Percentiles rank a stretch among this genome's conserved stretches.
Evolutionary conservation across 1,140 invertebrate genomes (phyloP).

Genomic region (Octopus bimaculoides): DNA sequence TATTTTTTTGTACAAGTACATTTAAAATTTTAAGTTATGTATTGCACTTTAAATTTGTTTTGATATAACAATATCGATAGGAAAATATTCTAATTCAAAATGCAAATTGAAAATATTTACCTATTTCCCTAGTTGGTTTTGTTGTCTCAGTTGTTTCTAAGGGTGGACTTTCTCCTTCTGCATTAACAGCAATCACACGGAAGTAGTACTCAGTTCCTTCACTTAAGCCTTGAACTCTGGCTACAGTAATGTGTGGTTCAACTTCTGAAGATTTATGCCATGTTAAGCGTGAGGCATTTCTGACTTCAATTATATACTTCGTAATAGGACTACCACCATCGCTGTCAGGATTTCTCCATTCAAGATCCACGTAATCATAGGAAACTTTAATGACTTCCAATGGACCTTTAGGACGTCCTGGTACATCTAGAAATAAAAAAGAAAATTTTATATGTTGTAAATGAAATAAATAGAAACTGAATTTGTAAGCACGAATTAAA

Average conservation of each 20-base stretch:
- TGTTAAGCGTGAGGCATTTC: slow-evolving; percentile 72
- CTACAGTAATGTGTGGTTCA: slow-evolving; percentile 58
- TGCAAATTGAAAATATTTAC: slow-evolving; percentile 65
- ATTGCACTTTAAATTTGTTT: neutral
- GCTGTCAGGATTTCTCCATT: slow-evolving; percentile 93
- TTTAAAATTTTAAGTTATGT: slow-evolving; percentile 19
- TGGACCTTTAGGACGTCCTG: slow-evolving; percentile 37
- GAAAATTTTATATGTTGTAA: too few species aligned
- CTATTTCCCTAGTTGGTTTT: slow-evolving; percentile 66
- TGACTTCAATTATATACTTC: slow-evolving; percentile 93
- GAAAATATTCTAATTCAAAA: slow-evolving; percentile 59
- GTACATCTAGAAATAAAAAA: slow-evolving; percentile 41
- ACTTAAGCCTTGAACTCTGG: slow-evolving; percentile 56
- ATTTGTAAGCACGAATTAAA: too few species aligned
- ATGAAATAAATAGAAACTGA: too few species aligned
- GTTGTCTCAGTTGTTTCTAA: slow-evolving; percentile 59
- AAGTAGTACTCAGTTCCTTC: slow-evolving; percentile 88
- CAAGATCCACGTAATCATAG: slow-evolving; percentile 86
- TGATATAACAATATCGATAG: neutral
- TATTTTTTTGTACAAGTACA: too few species aligned
- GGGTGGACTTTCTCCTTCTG: slow-evolving; percentile 92
- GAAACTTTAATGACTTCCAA: slow-evolving; percentile 84
- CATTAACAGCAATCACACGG: slow-evolving; percentile 94
- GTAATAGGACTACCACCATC: slow-evolving; percentile 91
- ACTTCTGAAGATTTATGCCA: slow-evolving; percentile 83